Conservation (phyloP, 2,113 vertebrate species). For the Philantomba maxwellii region DNA sequence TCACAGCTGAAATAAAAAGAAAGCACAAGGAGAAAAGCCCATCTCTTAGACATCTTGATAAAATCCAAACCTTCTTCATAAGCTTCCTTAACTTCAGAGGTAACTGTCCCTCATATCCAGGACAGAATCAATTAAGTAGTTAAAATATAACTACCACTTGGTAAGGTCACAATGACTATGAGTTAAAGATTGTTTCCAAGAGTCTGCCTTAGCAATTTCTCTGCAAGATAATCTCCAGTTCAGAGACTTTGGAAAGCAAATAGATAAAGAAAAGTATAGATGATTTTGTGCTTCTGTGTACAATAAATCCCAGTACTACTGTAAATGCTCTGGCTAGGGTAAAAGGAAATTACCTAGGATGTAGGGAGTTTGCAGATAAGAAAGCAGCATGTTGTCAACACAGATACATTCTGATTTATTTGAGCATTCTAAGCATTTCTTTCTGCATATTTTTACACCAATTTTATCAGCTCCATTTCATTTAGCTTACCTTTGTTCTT, state of each 20-base stretch:
- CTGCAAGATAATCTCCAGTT: neutral
- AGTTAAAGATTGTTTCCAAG: neutral
- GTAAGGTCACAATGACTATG: neutral
- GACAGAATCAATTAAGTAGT: neutral
- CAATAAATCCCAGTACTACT: neutral
- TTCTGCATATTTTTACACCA: neutral
- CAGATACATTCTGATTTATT: neutral
- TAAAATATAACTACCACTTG: neutral
- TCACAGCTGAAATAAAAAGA: neutral
- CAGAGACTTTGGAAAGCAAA: neutral
- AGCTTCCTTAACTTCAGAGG: neutral
- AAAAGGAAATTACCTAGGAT: too few relatives aligned
- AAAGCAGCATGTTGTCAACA: neutral
- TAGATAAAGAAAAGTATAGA: neutral
- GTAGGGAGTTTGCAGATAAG: neutral
- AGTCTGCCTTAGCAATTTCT: neutral
- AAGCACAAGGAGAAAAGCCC: neutral
- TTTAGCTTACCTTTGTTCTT: neutral
- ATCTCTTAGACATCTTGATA: neutral
- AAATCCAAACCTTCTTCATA: neutral
- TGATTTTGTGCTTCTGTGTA: neutral
- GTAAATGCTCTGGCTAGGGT: neutral
- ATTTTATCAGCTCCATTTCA: neutral
- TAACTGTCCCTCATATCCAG: neutral
- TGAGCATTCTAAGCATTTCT: neutral